Conservation (phyloP, 2,888 invertebrate species). For the Hipparchia sbordonii region DNA sequence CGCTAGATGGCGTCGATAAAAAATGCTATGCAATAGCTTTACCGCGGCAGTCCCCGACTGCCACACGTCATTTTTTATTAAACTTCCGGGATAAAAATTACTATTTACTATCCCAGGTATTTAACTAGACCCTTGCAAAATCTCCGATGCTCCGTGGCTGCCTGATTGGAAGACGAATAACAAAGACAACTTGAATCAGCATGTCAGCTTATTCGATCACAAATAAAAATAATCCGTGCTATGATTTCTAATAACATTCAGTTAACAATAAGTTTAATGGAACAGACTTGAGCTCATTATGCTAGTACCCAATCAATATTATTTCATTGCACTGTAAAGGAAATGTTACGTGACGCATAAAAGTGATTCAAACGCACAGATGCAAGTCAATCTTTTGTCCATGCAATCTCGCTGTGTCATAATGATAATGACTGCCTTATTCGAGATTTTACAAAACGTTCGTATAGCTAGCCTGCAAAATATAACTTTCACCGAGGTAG, state of each 20-base stretch:
- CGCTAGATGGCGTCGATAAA: no score
- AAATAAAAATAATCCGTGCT: not conserved
- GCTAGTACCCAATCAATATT: not conserved
- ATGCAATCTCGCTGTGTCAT: slow-evolving; percentile 40
- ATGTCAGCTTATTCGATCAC: not conserved
- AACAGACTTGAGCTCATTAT: not conserved
- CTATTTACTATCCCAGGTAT: no score
- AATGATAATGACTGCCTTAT: slow-evolving; percentile 34
- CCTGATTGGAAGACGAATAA: no score
- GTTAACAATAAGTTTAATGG: not conserved
- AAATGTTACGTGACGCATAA: slow-evolving; percentile 35
- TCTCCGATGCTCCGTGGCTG: no score
- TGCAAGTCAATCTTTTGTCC: slow-evolving; percentile 41
- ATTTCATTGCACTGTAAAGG: slow-evolving; percentile 30
- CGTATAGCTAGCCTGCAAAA: slow-evolving; percentile 37
- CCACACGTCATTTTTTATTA: no score
- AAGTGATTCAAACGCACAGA: slow-evolving; percentile 38
- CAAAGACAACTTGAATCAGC: no score
- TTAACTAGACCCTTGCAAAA: no score
- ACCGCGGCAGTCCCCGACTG: no score
- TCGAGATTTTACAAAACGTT: slow-evolving; percentile 36
- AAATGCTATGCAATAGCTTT: no score
- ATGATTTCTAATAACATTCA: not conserved
- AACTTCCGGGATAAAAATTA: no score
- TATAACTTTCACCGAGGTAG: slow-evolving; percentile 58